Conservation (phyloP, 1,140 invertebrate genomes). For the Phthorimaea operculella region DNA sequence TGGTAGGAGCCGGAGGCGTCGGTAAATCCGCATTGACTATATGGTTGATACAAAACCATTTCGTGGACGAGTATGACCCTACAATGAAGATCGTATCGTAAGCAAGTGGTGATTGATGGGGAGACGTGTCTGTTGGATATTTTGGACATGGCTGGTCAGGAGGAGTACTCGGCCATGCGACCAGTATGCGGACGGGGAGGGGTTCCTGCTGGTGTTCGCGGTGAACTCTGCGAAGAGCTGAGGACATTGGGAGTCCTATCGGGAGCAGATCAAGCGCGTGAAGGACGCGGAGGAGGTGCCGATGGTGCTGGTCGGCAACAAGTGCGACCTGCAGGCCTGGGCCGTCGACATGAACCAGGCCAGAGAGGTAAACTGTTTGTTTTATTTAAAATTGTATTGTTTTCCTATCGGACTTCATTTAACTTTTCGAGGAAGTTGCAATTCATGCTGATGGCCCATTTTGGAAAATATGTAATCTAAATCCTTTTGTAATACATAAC, state of each 20-base stretch:
- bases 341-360: slow-evolving; percentile 90
- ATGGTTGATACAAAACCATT: slow-evolving; percentile 99
- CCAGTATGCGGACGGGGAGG: slow-evolving; percentile 98
- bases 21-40: slow-evolving; percentile 99
- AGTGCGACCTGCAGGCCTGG: slow-evolving; percentile 93
- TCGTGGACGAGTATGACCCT: slow-evolving; percentile 99
- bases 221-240: slow-evolving; percentile 99
- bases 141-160: slow-evolving; percentile 97
- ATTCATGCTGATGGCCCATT: too few species aligned
- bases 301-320: slow-evolving; percentile 99
- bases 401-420: too few species aligned
- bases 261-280: slow-evolving; percentile 98
- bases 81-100: slow-evolving; percentile 97
- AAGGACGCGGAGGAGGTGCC: slow-evolving; percentile 99
- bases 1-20: slow-evolving; percentile 96
- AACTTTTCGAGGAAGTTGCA: too few species aligned
- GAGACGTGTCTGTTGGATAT: slow-evolving; percentile 99
- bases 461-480: too few species aligned
- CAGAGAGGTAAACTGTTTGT: slow-evolving; percentile 70
- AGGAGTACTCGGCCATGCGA: slow-evolving; percentile 99
- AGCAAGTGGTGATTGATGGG: slow-evolving; percentile 97
- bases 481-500: too few species aligned
- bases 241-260: slow-evolving; percentile 93
- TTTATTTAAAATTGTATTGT: too few species aligned
- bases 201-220: slow-evolving; percentile 97